A percentile compares a stretch with the other conserved stretches of the same genome.
phyloP scores from a whole-genome alignment of 2,113 vertebrate genomes.

The Bungarus multicinctus region DNA sequence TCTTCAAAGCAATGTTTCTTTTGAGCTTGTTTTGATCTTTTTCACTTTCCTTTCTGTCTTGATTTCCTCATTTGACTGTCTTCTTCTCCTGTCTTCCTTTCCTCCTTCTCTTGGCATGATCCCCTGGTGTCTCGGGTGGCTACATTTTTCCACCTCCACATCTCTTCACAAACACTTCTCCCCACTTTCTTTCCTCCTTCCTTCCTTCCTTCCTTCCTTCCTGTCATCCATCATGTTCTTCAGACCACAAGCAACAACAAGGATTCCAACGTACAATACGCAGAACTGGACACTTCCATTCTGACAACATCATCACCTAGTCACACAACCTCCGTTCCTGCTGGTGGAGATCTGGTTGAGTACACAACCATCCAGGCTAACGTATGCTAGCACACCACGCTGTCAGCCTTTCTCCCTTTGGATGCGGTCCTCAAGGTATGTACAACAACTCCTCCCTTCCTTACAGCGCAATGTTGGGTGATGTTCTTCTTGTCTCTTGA shows the following conservation, averaged over 20 bases:
- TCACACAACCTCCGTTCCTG: constrained; percentile 76
- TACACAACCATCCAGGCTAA: constrained; percentile 94
- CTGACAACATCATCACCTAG: constrained; percentile 81
- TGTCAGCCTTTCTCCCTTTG: constrained; percentile 82
- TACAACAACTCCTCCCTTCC: background rate
- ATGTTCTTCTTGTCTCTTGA: background rate
- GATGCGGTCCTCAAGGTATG: constrained; percentile 86
- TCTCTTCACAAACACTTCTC: constrained; percentile 8
- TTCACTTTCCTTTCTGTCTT: background rate
- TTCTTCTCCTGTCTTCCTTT: background rate
- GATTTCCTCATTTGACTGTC: background rate
- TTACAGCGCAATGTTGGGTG: rapidly evolving
- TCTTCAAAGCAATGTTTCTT: background rate
- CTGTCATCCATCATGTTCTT: constrained; percentile 71
- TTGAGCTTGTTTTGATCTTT: constrained; percentile 19
- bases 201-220: constrained; percentile 22
- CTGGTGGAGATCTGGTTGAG: constrained; percentile 89
- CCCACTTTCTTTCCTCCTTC: constrained; percentile 21
- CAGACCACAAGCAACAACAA: constrained; percentile 81
- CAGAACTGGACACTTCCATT: constrained; percentile 90
- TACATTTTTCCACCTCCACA: background rate
- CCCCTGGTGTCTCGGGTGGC: background rate
- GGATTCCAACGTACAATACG: constrained; percentile 88
- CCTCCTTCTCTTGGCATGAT: background rate
- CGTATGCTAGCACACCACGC: constrained; percentile 83